Base-by-base conservation (phyloP, 2,888 invertebrate genomes). In the Drosophila kambysellisi region DNA sequence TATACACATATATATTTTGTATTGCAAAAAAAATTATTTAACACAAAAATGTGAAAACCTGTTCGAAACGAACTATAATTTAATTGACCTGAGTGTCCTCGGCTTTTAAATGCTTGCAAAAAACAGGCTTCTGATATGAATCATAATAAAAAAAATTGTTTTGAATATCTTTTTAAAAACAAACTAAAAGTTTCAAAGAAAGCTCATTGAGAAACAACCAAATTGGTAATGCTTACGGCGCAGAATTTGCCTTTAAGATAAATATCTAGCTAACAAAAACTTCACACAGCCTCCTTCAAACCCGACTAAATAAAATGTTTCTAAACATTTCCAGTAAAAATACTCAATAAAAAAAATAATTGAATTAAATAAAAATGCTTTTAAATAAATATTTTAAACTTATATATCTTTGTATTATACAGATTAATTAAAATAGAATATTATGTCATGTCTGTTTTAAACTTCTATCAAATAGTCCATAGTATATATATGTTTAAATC, bases 331-430 rank as follows among this genome's bases (percentile, higher is more conserved):
- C 20, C 15, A 25, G 9, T 25, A 37, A 8, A 53, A 37, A 20
- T 29, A 53, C 4, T 0, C 12, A 6, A 7, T 12, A 39, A 56
- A 56, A 20, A 48, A 48, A 20, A n/a, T n/a, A 39, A 35, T n/a
- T 3, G 30, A 50, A 41, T 43, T 35, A 32, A 29, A 41, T 17
- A 32, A 9, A 29, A 57, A 58, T 52, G 56, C 35, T 53, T 58
- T 61, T 35, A 65, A 72, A 30, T 53, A 46, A 53, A 57, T 51
- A 50, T 20, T 39, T 61, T 59, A n/a, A 37, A 59, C 35, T 17
- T 37, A 51, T 41, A 35, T 43, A 64, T 53, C 29, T 54, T 54
- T 70, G 61, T 54, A 59, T 30, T 46, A 39, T 50, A 61, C 61
- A 29, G 29, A 51, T 52, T 41, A 41, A 51, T 29, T 29, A 20